These are phyloP conservation scores for Pitangus sulphuratus DNA, from an alignment of 2,797 vertebrate species.

Conservation along the genomic window DNA sequence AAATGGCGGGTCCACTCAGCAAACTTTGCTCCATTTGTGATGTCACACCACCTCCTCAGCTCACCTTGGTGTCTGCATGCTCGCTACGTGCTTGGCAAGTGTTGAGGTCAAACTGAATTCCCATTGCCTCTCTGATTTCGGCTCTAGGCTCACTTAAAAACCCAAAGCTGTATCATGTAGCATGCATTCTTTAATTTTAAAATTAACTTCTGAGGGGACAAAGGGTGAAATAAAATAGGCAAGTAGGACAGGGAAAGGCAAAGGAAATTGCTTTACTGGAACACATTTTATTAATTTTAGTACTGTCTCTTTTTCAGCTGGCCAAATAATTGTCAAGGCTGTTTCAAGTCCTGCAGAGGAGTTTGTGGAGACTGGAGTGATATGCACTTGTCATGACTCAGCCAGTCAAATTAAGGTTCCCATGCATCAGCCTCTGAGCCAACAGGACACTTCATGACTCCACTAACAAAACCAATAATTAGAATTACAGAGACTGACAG, in stretches of 20 bases:
- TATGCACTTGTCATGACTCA: constrained; percentile 16
- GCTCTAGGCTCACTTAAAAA: constrained; percentile 21
- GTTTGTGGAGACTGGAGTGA: not conserved
- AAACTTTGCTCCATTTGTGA: not conserved
- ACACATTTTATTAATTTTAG: constrained; percentile 70
- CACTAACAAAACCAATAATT: constrained; percentile 53
- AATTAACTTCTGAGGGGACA: constrained; percentile 54
- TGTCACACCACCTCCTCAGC: not conserved
- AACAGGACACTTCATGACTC: constrained; percentile 41
- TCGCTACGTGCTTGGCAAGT: not conserved
- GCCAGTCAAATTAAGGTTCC: constrained; percentile 28
- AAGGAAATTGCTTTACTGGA: constrained; percentile 68
- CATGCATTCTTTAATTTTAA: constrained; percentile 39
- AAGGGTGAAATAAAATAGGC: constrained; percentile 52
- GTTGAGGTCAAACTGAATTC: constrained; percentile 18
- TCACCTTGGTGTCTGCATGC: not conserved
- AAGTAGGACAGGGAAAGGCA: constrained; percentile 34
- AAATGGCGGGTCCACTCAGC: not conserved
- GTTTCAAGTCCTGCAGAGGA: constrained; percentile 46
- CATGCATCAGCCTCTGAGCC: constrained; percentile 21
- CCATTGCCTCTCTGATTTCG: constrained; percentile 38
- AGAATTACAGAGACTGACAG: constrained; percentile 51
- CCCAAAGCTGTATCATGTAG: constrained; percentile 40
- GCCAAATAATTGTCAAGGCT: constrained; percentile 44
- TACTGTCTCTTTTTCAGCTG: constrained; percentile 52